Evolutionary conservation across 2,888 invertebrate species (phyloP).

Genomic region (Drosophila leonis): DNA sequence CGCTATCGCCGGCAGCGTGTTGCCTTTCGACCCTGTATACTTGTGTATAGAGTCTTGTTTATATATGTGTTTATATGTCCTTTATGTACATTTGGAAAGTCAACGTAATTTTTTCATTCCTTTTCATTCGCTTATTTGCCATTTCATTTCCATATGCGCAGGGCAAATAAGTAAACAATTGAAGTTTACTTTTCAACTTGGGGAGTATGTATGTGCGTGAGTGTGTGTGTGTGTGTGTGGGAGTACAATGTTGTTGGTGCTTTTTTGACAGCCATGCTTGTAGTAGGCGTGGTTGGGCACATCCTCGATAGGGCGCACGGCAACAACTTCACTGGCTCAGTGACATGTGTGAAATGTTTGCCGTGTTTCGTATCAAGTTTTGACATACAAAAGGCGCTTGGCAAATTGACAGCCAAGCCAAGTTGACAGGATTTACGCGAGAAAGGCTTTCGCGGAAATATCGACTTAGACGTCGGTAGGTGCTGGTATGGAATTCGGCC

Average conservation of each 20-base stretch:
- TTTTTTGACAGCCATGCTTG: constrained; percentile 58
- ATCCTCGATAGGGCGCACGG: constrained; percentile 38
- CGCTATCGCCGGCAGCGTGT: constrained; percentile 20
- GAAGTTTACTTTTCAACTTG: constrained; percentile 53
- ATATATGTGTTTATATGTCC: constrained; percentile 20
- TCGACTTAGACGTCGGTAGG: constrained; percentile 17
- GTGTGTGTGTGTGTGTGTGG: constrained; percentile 20
- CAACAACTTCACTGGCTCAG: constrained; percentile 67
- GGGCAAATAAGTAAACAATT: constrained; percentile 76
- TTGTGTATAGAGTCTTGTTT: constrained; percentile 4
- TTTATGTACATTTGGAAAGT: constrained; percentile 60
- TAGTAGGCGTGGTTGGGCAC: constrained; percentile 16
- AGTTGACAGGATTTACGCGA: constrained; percentile 70
- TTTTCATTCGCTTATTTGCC: constrained; percentile 66
- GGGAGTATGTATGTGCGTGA: constrained; percentile 9
- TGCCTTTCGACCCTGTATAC: constrained; percentile 11
- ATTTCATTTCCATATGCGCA: constrained; percentile 79
- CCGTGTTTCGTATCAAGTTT: constrained; percentile 51
- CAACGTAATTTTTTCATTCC: constrained; percentile 73
- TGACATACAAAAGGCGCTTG: constrained; percentile 67
- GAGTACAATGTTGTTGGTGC: constrained; percentile 39
- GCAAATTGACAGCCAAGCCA: constrained; percentile 69
- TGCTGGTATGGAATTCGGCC: neutral
- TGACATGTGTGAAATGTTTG: constrained; percentile 77
- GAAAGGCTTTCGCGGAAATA: constrained; percentile 69